Evolutionary conservation across 2,888 invertebrate genomes (phyloP), one percentile per base, ranked within the genome.

Genomic region (Epistrophe eligans): DNA sequence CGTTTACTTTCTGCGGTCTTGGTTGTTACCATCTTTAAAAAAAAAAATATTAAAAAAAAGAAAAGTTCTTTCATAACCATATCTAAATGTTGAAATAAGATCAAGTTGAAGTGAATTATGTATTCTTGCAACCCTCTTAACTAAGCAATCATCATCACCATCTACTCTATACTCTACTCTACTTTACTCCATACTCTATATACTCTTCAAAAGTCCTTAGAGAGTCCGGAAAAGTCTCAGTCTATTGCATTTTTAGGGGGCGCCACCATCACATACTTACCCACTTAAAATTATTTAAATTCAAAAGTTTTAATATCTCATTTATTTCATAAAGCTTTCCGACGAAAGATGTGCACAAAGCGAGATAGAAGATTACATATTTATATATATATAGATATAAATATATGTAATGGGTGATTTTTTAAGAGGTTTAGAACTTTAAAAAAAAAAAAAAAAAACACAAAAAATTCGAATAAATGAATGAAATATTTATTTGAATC

Each of bases 281-380:
- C 58, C 87, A 87, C 87, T 87, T 87, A 76, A 87, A 87, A 87
- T 87, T 87, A 87, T 87, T 87, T 79, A 87, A 87, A 87, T 87
- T 87, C 79, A 83, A 83, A 87, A 87, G 87, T 87, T 87, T 76
- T 77, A 87, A 79, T 74, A 74, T 87, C 83, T 87, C 87, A 83
- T 87, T 87, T 83, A 87, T 83, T 83, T 83, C 24, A 24, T 77
- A 82, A 70, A 64, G 72, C 79, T 73, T 82, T 71, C 64, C 73
- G 50, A 74, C 52, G 70, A 72, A 66, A 57, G 60, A 70, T 73
- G 62, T 70, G 62, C 64, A 66, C n/a, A n/a, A 48, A 48, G 74
- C 28, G 76, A 70, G 74, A 48, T 45, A 67, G 9, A 67, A 67
- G 38, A 50, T 50, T 67, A 2, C n/a, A 45, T 45, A 45, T n/a